Conservation (phyloP, 2,797 vertebrate genomes). For the Pipistrellus nathusii region DNA sequence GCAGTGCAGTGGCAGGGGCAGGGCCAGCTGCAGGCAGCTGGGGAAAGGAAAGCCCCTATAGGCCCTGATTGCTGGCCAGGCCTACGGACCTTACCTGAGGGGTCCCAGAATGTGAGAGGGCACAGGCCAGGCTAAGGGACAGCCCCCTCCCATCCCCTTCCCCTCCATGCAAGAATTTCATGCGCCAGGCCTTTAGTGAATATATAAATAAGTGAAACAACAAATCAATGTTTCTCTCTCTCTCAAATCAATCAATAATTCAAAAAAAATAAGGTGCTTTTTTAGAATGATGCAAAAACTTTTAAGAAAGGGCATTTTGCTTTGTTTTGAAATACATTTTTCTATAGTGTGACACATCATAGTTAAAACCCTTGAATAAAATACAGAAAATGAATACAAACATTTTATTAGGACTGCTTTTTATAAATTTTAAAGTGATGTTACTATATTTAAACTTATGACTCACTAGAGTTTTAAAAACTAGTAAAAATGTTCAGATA, state of each 20-base stretch:
- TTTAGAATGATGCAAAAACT: background rate
- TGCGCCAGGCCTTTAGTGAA: background rate
- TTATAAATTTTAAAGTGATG: slow-evolving; percentile 49
- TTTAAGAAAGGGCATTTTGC: slow-evolving; percentile 1
- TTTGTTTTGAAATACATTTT: slow-evolving; percentile 62
- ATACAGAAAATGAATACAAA: slow-evolving; percentile 58
- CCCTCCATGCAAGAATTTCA: no score
- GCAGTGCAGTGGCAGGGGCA: no score
- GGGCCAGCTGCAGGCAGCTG: no score
- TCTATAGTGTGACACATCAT: slow-evolving; percentile 35
- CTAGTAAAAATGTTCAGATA: slow-evolving; percentile 83
- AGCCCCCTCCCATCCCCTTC: no score
- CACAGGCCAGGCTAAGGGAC: no score
- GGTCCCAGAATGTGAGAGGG: no score
- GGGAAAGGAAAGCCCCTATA: no score
- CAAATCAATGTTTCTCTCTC: background rate
- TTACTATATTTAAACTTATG: slow-evolving; percentile 64
- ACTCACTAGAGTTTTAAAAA: slow-evolving; percentile 83
- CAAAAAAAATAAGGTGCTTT: background rate
- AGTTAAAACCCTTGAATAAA: slow-evolving; percentile 64
- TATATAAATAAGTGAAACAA: background rate
- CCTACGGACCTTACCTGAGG: no score
- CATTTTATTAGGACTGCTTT: slow-evolving; percentile 45
- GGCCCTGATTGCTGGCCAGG: no score
- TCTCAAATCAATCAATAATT: background rate